A percentile compares a stretch with the other conserved stretches of the same genome.
phyloP scores from a whole-genome alignment of 2,113 vertebrate species.

The Vombatus ursinus region DNA sequence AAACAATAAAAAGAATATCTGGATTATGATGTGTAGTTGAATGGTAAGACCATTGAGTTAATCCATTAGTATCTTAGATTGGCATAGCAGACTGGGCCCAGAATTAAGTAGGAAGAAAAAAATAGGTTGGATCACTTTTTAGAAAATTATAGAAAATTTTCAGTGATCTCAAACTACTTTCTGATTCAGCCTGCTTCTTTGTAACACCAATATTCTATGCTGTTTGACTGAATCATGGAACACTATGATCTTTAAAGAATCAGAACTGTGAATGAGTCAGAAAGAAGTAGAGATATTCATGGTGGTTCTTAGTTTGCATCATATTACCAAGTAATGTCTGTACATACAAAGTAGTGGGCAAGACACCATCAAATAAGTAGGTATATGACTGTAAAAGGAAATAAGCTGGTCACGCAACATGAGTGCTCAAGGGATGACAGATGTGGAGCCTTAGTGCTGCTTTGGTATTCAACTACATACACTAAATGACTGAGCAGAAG shows the following conservation, averaged over 20 bases:
- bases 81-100: not conserved
- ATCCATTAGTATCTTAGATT: not conserved
- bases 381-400: not conserved
- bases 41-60: not conserved
- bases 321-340: not conserved
- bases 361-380: not conserved
- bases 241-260: not conserved
- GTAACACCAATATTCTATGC: not conserved
- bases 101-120: not conserved
- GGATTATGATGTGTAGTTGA: not conserved
- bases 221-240: not conserved
- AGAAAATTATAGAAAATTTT: not conserved
- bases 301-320: not conserved
- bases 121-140: not conserved
- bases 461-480: not conserved
- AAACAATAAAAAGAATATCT: not conserved
- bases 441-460: not conserved
- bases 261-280: not conserved
- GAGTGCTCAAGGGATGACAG: not conserved
- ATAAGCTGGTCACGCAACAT: not conserved
- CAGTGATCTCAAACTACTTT: not conserved
- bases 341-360: not conserved
- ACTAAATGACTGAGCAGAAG: not conserved
- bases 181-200: not conserved
- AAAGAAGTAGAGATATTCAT: not conserved